Conservation (phyloP, 2,113 vertebrate species). For the Vicugna pacos region DNA sequence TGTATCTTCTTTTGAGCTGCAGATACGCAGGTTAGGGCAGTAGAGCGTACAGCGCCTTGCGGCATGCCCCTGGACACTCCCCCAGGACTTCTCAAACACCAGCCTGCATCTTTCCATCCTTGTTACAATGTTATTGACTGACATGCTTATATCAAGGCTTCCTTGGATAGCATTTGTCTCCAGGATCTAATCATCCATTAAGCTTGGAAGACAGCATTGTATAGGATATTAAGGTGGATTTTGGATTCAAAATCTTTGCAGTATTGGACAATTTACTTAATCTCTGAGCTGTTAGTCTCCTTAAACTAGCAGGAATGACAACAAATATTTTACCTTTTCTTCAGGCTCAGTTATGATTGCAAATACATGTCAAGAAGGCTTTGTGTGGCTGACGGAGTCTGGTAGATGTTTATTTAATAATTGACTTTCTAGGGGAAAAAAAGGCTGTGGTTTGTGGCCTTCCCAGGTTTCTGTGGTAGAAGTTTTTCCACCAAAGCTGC, state of each 20-base stretch:
- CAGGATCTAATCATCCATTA: background rate
- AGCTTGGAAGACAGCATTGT: background rate
- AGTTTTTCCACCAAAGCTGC: background rate
- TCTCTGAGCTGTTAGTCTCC: background rate
- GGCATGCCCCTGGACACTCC: accelerated
- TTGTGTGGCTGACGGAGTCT: background rate
- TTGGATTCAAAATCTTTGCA: background rate
- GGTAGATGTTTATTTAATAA: background rate
- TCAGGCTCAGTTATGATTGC: background rate
- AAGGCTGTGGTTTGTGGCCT: background rate
- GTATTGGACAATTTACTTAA: background rate
- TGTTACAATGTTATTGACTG: background rate
- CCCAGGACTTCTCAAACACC: background rate
- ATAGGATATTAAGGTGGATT: background rate
- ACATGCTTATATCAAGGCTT: background rate
- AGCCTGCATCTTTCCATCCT: background rate
- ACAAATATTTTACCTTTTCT: background rate
- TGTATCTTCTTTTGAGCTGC: background rate
- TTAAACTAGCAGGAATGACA: background rate
- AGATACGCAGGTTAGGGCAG: background rate
- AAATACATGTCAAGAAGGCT: background rate
- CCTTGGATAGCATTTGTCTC: background rate
- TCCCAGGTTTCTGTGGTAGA: background rate
- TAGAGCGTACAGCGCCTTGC: background rate
- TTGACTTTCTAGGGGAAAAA: background rate